Evolutionary conservation across 2,888 invertebrate genomes (phyloP).

Genomic region (Seira ritae): DNA sequence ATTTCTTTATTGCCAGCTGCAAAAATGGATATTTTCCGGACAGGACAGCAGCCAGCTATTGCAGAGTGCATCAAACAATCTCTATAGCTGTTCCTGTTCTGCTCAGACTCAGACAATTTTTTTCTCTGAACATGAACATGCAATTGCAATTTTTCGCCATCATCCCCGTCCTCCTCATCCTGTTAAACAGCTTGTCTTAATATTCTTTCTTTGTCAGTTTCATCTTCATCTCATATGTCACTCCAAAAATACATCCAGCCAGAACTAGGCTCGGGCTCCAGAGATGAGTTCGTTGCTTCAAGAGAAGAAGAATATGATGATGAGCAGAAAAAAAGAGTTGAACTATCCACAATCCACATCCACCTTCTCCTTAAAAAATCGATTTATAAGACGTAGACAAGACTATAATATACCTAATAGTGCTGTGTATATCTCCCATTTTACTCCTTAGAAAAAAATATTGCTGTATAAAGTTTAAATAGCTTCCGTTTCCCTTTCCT

Average conservation of each 20-base stretch:
- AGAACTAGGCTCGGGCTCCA: too few relatives aligned
- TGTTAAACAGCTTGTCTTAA: too few relatives aligned
- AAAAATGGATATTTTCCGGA: background rate
- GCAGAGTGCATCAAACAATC: background rate
- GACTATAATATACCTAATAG: background rate
- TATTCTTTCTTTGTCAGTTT: too few relatives aligned
- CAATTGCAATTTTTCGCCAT: conserved; percentile 7
- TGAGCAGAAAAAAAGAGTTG: too few relatives aligned
- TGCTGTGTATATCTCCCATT: background rate
- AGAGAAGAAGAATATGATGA: too few relatives aligned
- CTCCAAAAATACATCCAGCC: conserved; percentile 6
- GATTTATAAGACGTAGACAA: background rate
- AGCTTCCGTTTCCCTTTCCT: conserved; percentile 18
- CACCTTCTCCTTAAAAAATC: background rate
- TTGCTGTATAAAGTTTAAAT: conserved; percentile 17
- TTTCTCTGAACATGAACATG: background rate
- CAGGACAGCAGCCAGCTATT: too few relatives aligned
- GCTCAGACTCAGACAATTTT: too few relatives aligned
- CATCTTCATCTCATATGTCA: conserved; percentile 1
- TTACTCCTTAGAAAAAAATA: background rate
- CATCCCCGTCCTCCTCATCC: background rate
- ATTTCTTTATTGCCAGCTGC: background rate
- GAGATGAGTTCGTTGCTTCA: too few relatives aligned
- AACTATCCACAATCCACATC: too few relatives aligned
- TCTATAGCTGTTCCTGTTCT: background rate